Evolutionary conservation across 2,113 vertebrate genomes (phyloP), one percentile per base, ranked within the genome.

Genomic region (Pelusios castaneus): DNA sequence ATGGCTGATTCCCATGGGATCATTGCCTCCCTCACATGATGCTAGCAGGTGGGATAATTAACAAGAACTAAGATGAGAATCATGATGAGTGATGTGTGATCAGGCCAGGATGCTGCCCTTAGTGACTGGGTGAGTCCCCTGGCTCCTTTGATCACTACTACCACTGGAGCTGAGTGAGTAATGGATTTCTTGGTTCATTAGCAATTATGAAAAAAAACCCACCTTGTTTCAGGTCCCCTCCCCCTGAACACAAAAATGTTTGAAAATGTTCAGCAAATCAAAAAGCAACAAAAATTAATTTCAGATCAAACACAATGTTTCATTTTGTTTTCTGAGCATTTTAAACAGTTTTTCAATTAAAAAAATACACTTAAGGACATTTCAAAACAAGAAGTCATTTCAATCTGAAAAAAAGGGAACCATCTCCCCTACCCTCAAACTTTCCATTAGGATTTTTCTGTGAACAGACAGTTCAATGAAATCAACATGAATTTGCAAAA

Each of bases 1-100:
- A 3, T 8, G 2, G 43, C 1, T 0, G 0, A 34, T 70, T 70
- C 19, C 63, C 63, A 22, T 55, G 47, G 5, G 47, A 76, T 0
- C 0, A 67, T 92, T 76, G 2, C 55, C 38, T 91, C 76, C 27
- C n/a, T 1, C 0, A 3, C 34, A 19, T 8, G 16, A 17, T 67
- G n/a, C 16, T 58, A 29, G 31, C 43, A 56, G 8, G 9, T 0
- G 2, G n/a, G 89, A 5, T 10, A 91, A 67, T 55, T 80, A 87
- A n/a, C 11, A 6, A 77, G 22, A 16, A 24, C 47, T 45, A 29
- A 76, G 22, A 4, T 81, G 41, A 43, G 25, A 81, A 19, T 60
- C 70, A 43, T 43, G 79, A 54, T 87, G 12, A 56, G 8, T 10
- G 10, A n/a, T 10, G 24, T 80, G 31, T 5, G 43, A 92, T 45